These are phyloP conservation scores for Phataginus tetradactyla DNA, from an alignment of 2,797 vertebrate genomes.

Conservation along the genomic window DNA sequence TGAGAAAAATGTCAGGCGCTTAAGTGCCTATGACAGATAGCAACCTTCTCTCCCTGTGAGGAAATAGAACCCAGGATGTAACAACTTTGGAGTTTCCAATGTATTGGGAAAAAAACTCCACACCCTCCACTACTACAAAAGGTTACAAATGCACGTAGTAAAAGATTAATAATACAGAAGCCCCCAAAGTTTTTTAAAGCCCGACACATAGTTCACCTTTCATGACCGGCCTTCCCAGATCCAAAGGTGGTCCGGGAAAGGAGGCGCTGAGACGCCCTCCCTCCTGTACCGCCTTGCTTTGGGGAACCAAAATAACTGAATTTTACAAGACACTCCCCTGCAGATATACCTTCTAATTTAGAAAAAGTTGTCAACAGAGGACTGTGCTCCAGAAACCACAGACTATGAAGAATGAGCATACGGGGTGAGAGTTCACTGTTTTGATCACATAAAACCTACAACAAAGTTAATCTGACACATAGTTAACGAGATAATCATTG, in stretches of 20 bases:
- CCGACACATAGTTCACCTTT: background rate
- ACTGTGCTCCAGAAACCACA: background rate
- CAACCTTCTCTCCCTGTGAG: constrained; percentile 52
- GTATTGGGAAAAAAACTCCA: constrained; percentile 13
- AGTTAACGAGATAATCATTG: constrained; percentile 70
- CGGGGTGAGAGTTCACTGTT: background rate
- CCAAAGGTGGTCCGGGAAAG: accelerated
- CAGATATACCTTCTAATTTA: background rate
- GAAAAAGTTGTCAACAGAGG: background rate
- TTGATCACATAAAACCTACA: constrained; percentile 64
- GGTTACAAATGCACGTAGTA: background rate
- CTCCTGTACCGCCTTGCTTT: background rate
- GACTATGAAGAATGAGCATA: background rate
- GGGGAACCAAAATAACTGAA: background rate
- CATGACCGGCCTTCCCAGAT: background rate
- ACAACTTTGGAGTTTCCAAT: constrained; percentile 68
- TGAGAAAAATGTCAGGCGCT: constrained; percentile 77
- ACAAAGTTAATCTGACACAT: constrained; percentile 63
- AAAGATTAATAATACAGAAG: background rate
- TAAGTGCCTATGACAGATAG: constrained; percentile 50
- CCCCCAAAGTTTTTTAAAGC: background rate
- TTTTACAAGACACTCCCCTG: background rate
- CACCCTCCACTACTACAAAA: background rate
- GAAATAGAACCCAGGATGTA: constrained; percentile 60
- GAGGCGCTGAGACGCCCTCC: background rate